These are phyloP conservation scores for Tetranychus piercei DNA, from an alignment of 2,888 invertebrate genomes.

Conservation along the genomic window DNA sequence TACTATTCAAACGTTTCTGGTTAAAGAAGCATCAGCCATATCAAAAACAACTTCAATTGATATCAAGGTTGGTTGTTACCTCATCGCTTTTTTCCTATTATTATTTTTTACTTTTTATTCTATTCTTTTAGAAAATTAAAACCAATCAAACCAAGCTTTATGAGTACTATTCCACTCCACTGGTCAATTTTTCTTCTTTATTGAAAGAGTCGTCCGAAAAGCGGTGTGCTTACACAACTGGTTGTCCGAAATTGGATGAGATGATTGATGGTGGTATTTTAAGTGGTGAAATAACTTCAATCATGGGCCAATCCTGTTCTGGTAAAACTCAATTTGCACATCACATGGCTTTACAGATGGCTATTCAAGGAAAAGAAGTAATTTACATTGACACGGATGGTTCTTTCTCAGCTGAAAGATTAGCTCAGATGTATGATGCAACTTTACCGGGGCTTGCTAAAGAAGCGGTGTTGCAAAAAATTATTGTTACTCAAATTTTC, in stretches of 20 bases:
- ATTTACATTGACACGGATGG: conserved; percentile 6
- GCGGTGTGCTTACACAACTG: not conserved
- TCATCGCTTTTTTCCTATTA: not conserved
- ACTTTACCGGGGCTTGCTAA: not conserved
- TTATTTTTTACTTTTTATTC: not conserved
- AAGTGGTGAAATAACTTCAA: conserved; percentile 2
- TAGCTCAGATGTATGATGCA: not conserved
- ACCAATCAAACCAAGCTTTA: not conserved
- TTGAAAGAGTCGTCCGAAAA: not conserved
- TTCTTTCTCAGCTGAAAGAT: not conserved
- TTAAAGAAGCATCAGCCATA: conserved; percentile 8
- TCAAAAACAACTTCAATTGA: conserved; percentile 5
- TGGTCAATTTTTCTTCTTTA: not conserved
- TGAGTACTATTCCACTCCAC: not conserved
- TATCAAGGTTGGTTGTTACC: not conserved
- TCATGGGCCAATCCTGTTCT: not conserved
- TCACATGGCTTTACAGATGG: not conserved
- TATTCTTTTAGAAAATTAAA: not conserved
- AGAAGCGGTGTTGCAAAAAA: not conserved
- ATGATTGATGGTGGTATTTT: conserved; percentile 6
- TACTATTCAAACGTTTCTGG: not conserved
- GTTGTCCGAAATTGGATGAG: not conserved
- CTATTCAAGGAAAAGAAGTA: not conserved
- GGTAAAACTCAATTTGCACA: conserved; percentile 8
- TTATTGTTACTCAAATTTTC: not conserved